Conservation (phyloP, 2,113 vertebrate genomes). For the Brachypodius melanocephalos region DNA sequence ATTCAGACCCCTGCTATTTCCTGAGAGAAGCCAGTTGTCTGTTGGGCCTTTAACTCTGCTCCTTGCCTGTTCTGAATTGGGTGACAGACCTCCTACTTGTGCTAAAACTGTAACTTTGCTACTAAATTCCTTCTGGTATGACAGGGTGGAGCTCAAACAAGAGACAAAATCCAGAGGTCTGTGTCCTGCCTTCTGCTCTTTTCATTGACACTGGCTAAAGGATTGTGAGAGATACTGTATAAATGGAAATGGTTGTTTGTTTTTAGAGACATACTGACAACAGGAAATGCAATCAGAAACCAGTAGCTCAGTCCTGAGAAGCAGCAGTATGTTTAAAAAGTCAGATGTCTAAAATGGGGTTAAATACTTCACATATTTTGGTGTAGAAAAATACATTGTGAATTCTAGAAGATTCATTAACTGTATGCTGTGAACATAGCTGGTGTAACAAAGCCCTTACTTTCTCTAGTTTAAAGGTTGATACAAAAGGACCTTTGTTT, state of each 20-base stretch:
- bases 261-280: background rate
- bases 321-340: conserved; percentile 24
- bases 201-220: background rate
- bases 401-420: conserved; percentile 25
- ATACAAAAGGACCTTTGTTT: conserved; percentile 15
- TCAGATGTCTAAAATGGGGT: background rate
- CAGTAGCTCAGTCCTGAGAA: background rate
- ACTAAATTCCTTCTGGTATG: conserved; percentile 19
- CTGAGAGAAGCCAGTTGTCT: background rate
- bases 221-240: background rate
- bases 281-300: background rate
- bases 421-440: background rate
- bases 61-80: background rate
- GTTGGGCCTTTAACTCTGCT: background rate
- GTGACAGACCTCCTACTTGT: background rate
- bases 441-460: conserved; percentile 24
- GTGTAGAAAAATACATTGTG: conserved; percentile 14
- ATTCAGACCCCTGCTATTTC: background rate
- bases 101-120: conserved; percentile 52
- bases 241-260: conserved; percentile 37
- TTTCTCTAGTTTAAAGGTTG: conserved; percentile 5
- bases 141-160: background rate
- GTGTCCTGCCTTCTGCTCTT: background rate
- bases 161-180: background rate
- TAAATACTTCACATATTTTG: conserved; percentile 61